Conservation (phyloP, 2,113 vertebrate species). For the Nerophis ophidion region DNA sequence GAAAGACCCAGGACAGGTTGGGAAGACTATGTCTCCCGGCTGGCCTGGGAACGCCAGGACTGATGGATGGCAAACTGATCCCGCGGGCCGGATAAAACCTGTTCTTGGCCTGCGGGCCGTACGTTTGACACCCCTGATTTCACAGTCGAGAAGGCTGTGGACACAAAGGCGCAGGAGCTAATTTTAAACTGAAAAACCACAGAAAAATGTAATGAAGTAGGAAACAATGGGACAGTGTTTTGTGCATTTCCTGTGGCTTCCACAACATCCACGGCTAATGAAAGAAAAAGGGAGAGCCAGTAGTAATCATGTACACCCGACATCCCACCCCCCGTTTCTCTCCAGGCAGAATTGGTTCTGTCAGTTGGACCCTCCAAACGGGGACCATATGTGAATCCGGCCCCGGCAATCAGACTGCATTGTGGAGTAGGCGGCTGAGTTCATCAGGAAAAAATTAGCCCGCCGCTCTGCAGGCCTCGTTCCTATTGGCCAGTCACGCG, state of each 20-base stretch:
- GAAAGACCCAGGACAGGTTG: too few relatives aligned
- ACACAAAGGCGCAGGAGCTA: slow-evolving; percentile 29
- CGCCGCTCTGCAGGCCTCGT: slow-evolving; percentile 57
- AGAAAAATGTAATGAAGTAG: slow-evolving; percentile 21
- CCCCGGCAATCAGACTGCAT: slow-evolving; percentile 74
- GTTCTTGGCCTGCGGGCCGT: too few relatives aligned
- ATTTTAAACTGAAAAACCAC: too few relatives aligned
- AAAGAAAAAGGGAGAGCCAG: slow-evolving; percentile 38
- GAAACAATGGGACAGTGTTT: not conserved
- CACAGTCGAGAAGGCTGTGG: not conserved
- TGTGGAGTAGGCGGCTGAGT: slow-evolving; percentile 74
- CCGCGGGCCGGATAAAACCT: too few relatives aligned
- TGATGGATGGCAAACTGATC: too few relatives aligned
- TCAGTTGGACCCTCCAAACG: slow-evolving; percentile 72
- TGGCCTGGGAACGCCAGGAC: too few relatives aligned
- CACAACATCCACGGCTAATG: slow-evolving; percentile 36
- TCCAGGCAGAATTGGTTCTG: slow-evolving; percentile 63
- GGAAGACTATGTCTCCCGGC: too few relatives aligned
- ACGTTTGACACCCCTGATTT: too few relatives aligned
- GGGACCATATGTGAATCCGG: slow-evolving; percentile 74
- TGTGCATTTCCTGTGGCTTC: slow-evolving; percentile 7
- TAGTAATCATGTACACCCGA: slow-evolving; percentile 35
- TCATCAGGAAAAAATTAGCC: slow-evolving; percentile 84
- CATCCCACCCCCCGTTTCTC: slow-evolving; percentile 40
- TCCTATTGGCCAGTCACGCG: slow-evolving; percentile 70